Evolutionary conservation across 2,797 vertebrate species (phyloP).

Genomic region (Emys orbicularis): DNA sequence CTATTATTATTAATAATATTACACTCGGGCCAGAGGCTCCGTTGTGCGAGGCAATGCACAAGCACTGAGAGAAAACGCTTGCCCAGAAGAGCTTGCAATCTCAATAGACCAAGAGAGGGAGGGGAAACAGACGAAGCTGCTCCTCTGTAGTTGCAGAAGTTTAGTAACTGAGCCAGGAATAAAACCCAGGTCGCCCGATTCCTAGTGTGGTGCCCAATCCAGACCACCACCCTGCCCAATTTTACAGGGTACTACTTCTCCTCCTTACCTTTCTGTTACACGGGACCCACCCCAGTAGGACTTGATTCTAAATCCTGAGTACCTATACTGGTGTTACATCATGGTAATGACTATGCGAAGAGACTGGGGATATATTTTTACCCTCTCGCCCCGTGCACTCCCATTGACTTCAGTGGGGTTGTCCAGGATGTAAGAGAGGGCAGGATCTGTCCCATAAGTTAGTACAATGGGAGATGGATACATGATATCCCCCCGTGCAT

Average conservation of each 20-base stretch:
- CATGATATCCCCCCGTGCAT: neutral
- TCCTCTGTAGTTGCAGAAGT: fast-evolving
- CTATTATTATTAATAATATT: neutral
- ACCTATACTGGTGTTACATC: too few relatives aligned
- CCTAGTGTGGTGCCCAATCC: neutral
- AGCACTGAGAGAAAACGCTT: neutral
- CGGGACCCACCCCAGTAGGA: neutral
- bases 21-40: neutral
- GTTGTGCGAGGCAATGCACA: neutral
- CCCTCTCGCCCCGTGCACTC: too few relatives aligned
- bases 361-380: neutral
- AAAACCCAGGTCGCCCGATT: neutral
- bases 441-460: neutral
- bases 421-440: neutral
- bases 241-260: neutral
- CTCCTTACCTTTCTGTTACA: neutral
- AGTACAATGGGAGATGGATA: neutral
- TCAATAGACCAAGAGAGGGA: neutral
- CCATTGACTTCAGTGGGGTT: neutral
- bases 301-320: neutral
- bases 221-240: neutral
- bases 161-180: neutral
- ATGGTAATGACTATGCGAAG: neutral
- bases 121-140: neutral
- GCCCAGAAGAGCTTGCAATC: too few relatives aligned